A percentile compares a stretch with the other conserved stretches of the same genome.
Conservation (phyloP, 2,113 vertebrate species). For the Tinamus guttatus region DNA sequence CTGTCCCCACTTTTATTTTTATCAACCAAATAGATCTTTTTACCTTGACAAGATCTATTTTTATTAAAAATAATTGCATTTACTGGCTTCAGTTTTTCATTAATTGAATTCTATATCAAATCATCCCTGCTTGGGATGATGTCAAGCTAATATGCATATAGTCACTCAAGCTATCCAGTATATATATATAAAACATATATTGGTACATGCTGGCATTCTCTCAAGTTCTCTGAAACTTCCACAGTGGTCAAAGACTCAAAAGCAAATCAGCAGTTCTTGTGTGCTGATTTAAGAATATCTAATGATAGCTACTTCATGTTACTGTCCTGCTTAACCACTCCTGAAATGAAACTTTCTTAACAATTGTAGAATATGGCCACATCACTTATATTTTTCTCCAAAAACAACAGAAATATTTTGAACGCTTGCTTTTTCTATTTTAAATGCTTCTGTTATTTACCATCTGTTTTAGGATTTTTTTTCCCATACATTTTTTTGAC, state of each 20-base stretch:
- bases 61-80: not conserved
- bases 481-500: not conserved
- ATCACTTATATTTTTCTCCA: not conserved
- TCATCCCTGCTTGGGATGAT: not conserved
- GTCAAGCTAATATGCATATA: not conserved
- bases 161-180: not conserved
- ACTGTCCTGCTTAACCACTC: not conserved
- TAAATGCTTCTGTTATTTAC: not conserved
- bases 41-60: not conserved
- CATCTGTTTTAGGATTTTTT: not conserved
- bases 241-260: not conserved
- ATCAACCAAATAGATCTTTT: not conserved
- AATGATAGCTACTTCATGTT: not conserved
- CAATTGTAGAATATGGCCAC: not conserved
- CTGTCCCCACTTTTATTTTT: not conserved
- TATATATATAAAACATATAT: not conserved
- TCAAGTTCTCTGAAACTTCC: not conserved
- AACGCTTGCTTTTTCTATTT: not conserved
- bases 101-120: accelerated
- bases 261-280: not conserved
- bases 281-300: not conserved
- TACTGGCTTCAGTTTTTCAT: not conserved
- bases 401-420: not conserved
- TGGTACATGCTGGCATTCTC: not conserved
- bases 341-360: not conserved